Conservation (phyloP, 2,113 vertebrate genomes). For the Callorhinus ursinus region DNA sequence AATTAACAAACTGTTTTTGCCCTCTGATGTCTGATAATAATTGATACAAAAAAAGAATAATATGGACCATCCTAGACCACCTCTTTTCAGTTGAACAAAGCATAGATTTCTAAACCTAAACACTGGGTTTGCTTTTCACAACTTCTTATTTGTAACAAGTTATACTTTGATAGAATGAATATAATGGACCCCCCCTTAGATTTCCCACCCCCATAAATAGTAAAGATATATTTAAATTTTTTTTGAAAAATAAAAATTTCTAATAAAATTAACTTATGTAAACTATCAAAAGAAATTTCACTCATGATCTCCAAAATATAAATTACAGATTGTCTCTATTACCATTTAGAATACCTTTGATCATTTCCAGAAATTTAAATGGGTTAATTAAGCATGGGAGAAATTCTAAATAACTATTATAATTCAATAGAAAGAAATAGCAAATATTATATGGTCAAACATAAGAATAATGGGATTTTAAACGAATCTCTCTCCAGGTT, state of each 20-base stretch:
- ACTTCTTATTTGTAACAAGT: background rate
- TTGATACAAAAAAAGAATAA: background rate
- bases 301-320: background rate
- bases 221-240: background rate
- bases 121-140: background rate
- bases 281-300: slow-evolving; percentile 23
- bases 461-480: background rate
- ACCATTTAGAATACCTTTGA: slow-evolving; percentile 7
- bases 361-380: background rate
- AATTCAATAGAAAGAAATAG: background rate
- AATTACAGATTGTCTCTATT: background rate
- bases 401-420: background rate
- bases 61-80: background rate
- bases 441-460: background rate
- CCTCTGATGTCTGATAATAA: background rate
- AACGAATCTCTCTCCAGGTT: background rate
- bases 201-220: background rate
- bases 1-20: background rate
- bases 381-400: background rate
- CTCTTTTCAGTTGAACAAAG: background rate
- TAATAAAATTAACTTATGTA: background rate
- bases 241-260: background rate
- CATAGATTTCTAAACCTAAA: background rate
- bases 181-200: background rate
- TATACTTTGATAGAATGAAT: background rate